Conservation (phyloP, 2,113 vertebrate genomes). For the Geococcyx californianus region DNA sequence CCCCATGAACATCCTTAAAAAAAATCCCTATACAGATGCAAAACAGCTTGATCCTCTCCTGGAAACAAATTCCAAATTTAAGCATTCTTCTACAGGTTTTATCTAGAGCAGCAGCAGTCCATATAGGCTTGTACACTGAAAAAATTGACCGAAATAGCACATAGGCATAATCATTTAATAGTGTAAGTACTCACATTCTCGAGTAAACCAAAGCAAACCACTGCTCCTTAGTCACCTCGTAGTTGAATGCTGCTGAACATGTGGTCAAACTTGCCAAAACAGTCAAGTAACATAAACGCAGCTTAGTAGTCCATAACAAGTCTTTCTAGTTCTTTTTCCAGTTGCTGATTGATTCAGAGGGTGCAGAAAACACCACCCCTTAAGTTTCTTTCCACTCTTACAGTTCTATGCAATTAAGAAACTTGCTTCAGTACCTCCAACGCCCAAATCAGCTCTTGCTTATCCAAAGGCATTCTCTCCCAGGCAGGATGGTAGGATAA, state of each 20-base stretch:
- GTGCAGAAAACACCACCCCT: conserved; percentile 43
- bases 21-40: background rate
- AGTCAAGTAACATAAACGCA: background rate
- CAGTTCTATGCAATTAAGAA: conserved; percentile 36
- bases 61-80: background rate
- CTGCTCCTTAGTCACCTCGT: conserved; percentile 26
- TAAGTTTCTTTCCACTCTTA: conserved; percentile 18
- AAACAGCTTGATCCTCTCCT: background rate
- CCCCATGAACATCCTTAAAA: background rate
- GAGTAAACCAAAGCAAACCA: conserved; percentile 34
- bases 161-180: conserved; percentile 28
- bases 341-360: conserved; percentile 35
- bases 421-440: conserved; percentile 32
- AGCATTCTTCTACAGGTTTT: background rate
- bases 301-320: conserved; percentile 9
- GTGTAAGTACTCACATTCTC: conserved; percentile 50
- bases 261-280: background rate
- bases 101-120: background rate
- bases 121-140: background rate
- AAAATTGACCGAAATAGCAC: background rate
- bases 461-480: conserved; percentile 23
- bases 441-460: conserved; percentile 36
- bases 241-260: conserved; percentile 30
- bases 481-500: background rate
- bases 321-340: conserved; percentile 44